These are phyloP conservation scores for Hypsibius dujardini DNA, from an alignment of 1,140 invertebrate species.

Conservation along the genomic window DNA sequence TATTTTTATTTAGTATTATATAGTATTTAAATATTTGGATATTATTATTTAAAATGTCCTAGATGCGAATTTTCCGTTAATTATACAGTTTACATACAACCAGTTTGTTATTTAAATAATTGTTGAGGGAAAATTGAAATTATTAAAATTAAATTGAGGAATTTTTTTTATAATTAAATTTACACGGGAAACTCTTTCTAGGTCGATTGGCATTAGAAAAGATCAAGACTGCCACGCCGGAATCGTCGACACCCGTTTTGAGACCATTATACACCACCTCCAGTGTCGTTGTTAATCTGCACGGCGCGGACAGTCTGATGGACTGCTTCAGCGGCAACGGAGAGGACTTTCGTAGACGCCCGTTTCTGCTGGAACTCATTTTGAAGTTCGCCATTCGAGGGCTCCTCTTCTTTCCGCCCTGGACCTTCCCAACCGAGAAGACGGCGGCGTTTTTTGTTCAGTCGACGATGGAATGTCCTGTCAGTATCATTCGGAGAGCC, in stretches of 20 bases:
- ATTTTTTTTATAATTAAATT: too few relatives aligned
- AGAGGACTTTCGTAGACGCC: neutral
- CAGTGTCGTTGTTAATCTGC: neutral
- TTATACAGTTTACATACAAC: too few relatives aligned
- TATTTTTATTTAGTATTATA: too few relatives aligned
- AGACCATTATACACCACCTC: neutral
- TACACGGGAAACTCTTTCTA: too few relatives aligned
- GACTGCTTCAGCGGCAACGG: neutral
- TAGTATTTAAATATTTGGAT: too few relatives aligned
- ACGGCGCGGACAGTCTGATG: neutral
- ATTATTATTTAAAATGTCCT: too few relatives aligned
- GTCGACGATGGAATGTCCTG: neutral
- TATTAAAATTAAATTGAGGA: too few relatives aligned
- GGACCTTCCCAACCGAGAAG: neutral
- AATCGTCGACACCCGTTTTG: neutral
- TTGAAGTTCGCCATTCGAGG: neutral
- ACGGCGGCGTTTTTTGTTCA: neutral
- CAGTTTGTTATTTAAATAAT: too few relatives aligned
- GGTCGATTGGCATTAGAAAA: neutral
- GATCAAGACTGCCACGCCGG: neutral
- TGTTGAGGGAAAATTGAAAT: too few relatives aligned
- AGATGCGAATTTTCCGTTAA: too few relatives aligned
- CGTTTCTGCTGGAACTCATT: neutral
- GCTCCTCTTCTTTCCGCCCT: neutral
- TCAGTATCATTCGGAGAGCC: neutral